Evolutionary conservation across 2,888 invertebrate genomes (phyloP), one percentile per base, ranked within the genome.

Genomic region (Coelinius sp.): DNA sequence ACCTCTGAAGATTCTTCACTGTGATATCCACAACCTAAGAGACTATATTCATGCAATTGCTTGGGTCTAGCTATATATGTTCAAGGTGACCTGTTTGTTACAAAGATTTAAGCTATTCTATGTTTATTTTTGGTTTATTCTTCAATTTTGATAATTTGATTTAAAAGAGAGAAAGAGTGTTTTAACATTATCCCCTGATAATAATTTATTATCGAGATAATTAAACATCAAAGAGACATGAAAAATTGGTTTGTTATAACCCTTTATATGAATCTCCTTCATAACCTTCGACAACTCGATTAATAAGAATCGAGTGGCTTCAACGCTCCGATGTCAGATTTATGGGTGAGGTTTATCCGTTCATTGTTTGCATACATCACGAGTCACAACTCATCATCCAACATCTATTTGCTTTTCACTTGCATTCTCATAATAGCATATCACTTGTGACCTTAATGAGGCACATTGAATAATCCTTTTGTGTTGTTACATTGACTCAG

Each of bases 361-460:
- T 67, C 71, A 71, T 71, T 71, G 71, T 71, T 71, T 67, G 63
- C 66, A 62, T 67, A 66, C 59, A 35, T 14, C 27, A 3, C 17
- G 17, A 59, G 31, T 46, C 41, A 38, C 27, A 67, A 68, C 59
- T 67, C 49, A 71, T 71, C 49, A 38, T 62, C 49, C 12, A 12
- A 49, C 62, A 10, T 35, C 35, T 59, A 59, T 59, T 59, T 59
- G 17, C 59, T 14, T 5, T 20, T 20, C 46, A 20, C 17, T 31
- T 59, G 35, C 17, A 10, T 35, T 59, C 25, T 17, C 22, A 31
- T 35, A 59, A 56, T 56, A 56, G 20, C 20, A 17, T n/a, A n/a
- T 17, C 35, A 31, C 3, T 59, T 59, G 17, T 31, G 31, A 31
- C 59, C 31, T 59, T 59, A 31, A 59, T 35, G 35, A 20, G 17